These are phyloP conservation scores for Cheilosia impressa DNA, from an alignment of 2,888 invertebrate genomes.

Conservation along the genomic window DNA sequence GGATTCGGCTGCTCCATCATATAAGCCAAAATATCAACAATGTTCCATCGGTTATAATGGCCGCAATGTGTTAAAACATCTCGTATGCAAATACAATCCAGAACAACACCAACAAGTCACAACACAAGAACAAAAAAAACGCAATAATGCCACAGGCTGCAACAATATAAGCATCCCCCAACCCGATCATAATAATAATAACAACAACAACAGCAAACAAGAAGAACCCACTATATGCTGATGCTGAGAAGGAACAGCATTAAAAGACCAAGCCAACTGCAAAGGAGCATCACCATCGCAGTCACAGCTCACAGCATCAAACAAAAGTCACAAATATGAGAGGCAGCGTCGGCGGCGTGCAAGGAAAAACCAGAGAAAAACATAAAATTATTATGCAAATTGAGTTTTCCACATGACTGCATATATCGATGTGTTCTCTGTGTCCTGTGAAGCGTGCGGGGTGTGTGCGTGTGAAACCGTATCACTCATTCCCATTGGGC, in stretches of 20 bases:
- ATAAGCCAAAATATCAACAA: conserved; percentile 68
- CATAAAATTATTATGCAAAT: conserved; percentile 83
- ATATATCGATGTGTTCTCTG: conserved; percentile 56
- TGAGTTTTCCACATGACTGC: conserved; percentile 83
- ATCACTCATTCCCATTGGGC: conserved; percentile 44
- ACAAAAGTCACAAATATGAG: conserved; percentile 56
- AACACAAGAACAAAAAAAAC: conserved; percentile 30
- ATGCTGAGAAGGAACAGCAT: conserved; percentile 30
- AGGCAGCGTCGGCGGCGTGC: not conserved
- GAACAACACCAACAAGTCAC: conserved; percentile 27
- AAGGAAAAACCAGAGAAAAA: conserved; percentile 53
- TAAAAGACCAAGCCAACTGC: conserved; percentile 66
- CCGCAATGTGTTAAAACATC: conserved; percentile 68
- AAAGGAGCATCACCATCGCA: conserved; percentile 42
- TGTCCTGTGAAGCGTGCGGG: conserved; percentile 13
- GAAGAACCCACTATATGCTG: not conserved
- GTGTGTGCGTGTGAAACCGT: conserved; percentile 48
- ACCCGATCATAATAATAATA: conserved; percentile 60
- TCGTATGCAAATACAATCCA: conserved; percentile 50
- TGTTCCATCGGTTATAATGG: conserved; percentile 59
- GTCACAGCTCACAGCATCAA: not conserved
- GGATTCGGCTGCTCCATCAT: conserved; percentile 40
- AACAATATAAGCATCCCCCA: conserved; percentile 62
- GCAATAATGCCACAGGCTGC: conserved; percentile 67
- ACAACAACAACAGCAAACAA: conserved; percentile 41